These are phyloP conservation scores for Melanocharis versteri DNA, from an alignment of 2,113 vertebrate species.

Conservation along the genomic window DNA sequence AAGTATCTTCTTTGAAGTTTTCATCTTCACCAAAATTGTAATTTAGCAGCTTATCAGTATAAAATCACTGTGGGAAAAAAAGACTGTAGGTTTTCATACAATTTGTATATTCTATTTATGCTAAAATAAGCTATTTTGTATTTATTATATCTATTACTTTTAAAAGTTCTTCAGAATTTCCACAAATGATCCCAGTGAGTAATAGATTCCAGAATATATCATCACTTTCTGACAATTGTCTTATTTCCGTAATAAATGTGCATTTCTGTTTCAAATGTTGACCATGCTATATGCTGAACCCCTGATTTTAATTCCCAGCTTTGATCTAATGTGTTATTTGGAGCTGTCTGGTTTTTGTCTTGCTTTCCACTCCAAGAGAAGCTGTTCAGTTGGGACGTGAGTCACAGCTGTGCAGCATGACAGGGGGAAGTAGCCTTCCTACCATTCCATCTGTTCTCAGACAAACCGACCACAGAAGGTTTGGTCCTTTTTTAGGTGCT, in stretches of 20 bases:
- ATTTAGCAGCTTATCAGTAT: not conserved
- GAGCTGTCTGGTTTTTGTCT: not conserved
- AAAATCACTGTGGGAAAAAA: not conserved
- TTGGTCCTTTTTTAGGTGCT: not conserved
- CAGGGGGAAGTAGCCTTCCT: not conserved
- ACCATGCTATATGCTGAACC: not conserved
- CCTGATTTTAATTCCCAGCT: not conserved
- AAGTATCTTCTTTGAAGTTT: not conserved
- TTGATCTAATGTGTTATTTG: not conserved
- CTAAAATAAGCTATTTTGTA: not conserved
- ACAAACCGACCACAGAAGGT: not conserved
- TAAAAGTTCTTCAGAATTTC: not conserved
- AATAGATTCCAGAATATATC: not conserved
- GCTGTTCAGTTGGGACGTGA: not conserved
- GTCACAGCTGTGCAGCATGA: not conserved
- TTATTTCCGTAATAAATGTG: not conserved
- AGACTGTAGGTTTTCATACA: not conserved
- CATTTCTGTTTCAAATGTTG: not conserved
- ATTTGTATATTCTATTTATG: not conserved
- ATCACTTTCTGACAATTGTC: not conserved
- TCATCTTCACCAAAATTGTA: not conserved
- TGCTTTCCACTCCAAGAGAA: not conserved
- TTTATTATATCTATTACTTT: not conserved
- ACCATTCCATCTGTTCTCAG: not conserved
- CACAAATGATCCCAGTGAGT: not conserved